phyloP scores from a whole-genome alignment of 2,113 vertebrate species.

The Verasper variegatus region DNA sequence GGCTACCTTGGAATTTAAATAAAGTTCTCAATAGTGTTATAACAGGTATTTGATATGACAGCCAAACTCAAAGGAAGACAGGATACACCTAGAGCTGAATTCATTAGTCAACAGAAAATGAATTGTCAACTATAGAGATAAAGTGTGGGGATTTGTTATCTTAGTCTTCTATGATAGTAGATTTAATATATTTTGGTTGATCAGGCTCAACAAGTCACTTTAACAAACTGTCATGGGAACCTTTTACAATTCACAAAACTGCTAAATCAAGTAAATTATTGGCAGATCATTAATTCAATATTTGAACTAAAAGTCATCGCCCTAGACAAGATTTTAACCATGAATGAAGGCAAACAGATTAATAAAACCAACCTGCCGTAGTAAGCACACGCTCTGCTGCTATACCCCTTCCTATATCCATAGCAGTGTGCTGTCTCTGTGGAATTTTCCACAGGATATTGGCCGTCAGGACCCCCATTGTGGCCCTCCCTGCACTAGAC shows the following conservation, averaged over 20 bases:
- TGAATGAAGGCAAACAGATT: background rate
- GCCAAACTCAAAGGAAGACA: background rate
- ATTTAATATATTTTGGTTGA: no score
- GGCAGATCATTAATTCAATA: background rate
- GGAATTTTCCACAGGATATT: conserved; percentile 86
- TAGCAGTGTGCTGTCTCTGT: conserved; percentile 62
- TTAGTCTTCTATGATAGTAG: no score
- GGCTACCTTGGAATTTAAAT: conserved; percentile 29
- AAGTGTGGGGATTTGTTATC: background rate
- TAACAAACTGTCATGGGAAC: no score
- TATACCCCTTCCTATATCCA: conserved; percentile 58
- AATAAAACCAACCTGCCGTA: conserved; percentile 11
- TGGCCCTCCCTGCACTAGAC: conserved; percentile 73
- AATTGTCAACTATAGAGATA: background rate
- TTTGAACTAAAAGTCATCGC: background rate
- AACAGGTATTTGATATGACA: background rate
- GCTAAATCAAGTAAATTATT: background rate
- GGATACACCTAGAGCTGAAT: background rate
- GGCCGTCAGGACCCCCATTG: conserved; percentile 80
- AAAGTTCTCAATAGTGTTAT: conserved; percentile 23
- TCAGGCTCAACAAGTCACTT: no score
- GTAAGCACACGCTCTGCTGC: conserved; percentile 26
- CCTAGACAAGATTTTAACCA: background rate
- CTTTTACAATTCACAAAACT: no score
- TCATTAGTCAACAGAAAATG: no score